A percentile compares a stretch with the other conserved stretches of the same genome.
Evolutionary conservation across 2,113 vertebrate species (phyloP).

Genomic region (Collichthys lucidus): DNA sequence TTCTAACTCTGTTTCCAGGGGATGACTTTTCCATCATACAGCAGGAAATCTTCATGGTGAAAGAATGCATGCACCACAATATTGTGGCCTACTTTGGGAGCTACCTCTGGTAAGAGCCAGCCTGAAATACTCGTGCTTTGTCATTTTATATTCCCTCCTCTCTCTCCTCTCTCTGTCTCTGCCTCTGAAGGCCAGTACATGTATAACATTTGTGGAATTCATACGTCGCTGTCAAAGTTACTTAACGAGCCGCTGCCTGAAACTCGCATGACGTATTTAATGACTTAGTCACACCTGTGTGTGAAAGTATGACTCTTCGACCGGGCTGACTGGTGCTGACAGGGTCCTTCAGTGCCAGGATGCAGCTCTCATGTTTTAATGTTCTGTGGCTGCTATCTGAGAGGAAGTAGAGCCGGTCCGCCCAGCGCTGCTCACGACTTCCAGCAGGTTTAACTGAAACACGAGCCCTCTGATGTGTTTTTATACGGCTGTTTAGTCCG

Average conservation of each 20-base stretch:
- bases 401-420: conserved; percentile 56
- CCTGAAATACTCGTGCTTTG: conserved; percentile 44
- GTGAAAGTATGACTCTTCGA: conserved; percentile 61
- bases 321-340: conserved; percentile 44
- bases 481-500: conserved; percentile 57
- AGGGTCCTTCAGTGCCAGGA: conserved; percentile 35
- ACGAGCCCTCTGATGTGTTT: conserved; percentile 68
- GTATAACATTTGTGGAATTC: conserved; percentile 30
- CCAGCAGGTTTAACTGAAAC: conserved; percentile 80
- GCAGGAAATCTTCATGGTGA: conserved; percentile 99
- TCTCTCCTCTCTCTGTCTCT: conserved; percentile 3
- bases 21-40: conserved; percentile 99
- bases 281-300: conserved; percentile 44
- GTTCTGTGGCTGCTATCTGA: conserved; percentile 51
- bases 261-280: conserved; percentile 47
- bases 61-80: conserved; percentile 98
- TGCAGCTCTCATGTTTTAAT: conserved; percentile 41
- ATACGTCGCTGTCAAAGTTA: conserved; percentile 14
- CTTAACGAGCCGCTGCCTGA: conserved; percentile 31
- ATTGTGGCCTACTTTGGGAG: conserved; percentile 99
- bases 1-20: conserved; percentile 85
- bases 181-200: not conserved
- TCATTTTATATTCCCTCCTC: conserved; percentile 39
- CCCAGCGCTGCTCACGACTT: conserved; percentile 52
- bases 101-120: conserved; percentile 93